Evolutionary conservation across 2,888 invertebrate genomes (phyloP), one percentile per base, ranked within the genome.

Genomic region (Galerucella pusilla): DNA sequence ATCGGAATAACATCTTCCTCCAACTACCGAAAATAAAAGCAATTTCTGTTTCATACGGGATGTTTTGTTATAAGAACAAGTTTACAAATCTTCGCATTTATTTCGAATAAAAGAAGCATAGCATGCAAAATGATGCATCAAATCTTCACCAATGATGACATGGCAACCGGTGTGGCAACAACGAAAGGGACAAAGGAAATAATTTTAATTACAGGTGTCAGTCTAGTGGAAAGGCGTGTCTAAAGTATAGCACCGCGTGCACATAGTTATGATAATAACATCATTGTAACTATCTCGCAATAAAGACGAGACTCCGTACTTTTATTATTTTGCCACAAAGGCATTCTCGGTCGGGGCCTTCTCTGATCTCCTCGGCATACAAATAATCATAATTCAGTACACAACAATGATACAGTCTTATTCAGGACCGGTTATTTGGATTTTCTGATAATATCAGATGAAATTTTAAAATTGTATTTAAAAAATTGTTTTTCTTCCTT

Each of bases 251-350:
- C 78, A 78, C 79, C 77, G 75, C 74, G 75, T 71, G 76, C 75
- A 79, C 77, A 78, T 79, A 79, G 80, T 81, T 81, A 81, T 81
- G 81, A 77, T 81, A 81, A 81, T 81, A 80, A 81, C 78, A 73
- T 73, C 78, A 81, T 81, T 81, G 81, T 81, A 76, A 79, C 78
- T 75, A 78, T 78, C 76, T 73, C 57, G 76, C 76, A 73, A 76
- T 78, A 76, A 75, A 76, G 74, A 68, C 68, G 57, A 57, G 68
- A 57, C 72, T 69, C 46, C 52, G 52, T 61, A 71, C 63, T 74
- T 77, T 77, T 75, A 75, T 75, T 71, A 71, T 67, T 71, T 73
- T 54, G 75, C 75, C 59, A 75, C 75, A 75, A 78, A 75, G 75
- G 78, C 75, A 78, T 78, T 78, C 78, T 72, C 73, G 70, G 75